phyloP scores from a whole-genome alignment of 1,140 invertebrate genomes.

The Leptinotarsa lineolata region DNA sequence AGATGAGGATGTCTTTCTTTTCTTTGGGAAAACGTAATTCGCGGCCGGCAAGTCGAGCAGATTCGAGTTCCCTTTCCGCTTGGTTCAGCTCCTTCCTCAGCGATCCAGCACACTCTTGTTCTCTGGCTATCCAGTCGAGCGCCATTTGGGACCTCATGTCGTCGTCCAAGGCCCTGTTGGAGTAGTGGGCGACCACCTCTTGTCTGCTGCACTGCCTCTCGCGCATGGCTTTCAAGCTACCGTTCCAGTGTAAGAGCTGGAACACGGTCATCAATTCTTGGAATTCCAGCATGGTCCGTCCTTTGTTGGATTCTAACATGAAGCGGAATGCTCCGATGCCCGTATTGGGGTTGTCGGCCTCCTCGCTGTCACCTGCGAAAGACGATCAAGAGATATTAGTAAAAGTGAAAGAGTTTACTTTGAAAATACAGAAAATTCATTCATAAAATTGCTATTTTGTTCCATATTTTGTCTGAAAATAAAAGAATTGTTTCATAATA shows the following conservation, averaged over 20 bases:
- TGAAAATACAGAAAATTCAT: too few relatives aligned
- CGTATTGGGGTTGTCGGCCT: slow-evolving; percentile 79
- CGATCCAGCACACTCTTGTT: slow-evolving; percentile 80
- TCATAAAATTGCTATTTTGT: too few relatives aligned
- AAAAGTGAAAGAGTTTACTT: background rate
- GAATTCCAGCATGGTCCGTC: slow-evolving; percentile 93
- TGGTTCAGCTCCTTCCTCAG: slow-evolving; percentile 79
- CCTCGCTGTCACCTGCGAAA: slow-evolving; percentile 60
- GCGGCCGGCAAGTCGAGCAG: slow-evolving; percentile 84
- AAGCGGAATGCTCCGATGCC: slow-evolving; percentile 93
- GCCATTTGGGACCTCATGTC: slow-evolving; percentile 97
- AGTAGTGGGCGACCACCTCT: slow-evolving; percentile 94
- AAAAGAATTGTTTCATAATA: too few relatives aligned
- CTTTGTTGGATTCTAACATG: slow-evolving; percentile 92
- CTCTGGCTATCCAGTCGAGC: slow-evolving; percentile 90
- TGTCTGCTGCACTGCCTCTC: slow-evolving; percentile 93
- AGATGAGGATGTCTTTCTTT: slow-evolving; percentile 91
- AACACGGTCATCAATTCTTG: slow-evolving; percentile 97
- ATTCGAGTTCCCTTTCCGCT: slow-evolving; percentile 86
- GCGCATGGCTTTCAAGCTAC: slow-evolving; percentile 87
- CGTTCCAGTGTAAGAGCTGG: slow-evolving; percentile 95
- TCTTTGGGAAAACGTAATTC: slow-evolving; percentile 94
- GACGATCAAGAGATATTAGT: background rate
- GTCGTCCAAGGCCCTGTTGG: slow-evolving; percentile 85
- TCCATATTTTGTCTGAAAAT: too few relatives aligned